Conservation (phyloP, 2,113 vertebrate genomes). For the Colossoma macropomum region DNA sequence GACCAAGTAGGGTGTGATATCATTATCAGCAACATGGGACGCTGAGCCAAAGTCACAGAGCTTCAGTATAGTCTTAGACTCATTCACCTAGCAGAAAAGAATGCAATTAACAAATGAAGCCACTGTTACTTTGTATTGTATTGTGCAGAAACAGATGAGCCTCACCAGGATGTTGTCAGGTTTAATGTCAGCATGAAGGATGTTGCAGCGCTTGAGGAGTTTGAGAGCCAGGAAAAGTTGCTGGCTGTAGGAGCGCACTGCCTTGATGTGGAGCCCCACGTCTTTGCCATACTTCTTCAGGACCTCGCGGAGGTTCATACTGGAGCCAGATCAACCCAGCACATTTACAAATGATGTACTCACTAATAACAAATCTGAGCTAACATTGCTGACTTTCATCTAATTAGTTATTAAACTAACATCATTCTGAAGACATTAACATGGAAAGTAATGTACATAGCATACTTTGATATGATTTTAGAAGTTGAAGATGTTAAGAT, state of each 20-base stretch:
- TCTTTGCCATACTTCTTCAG: slow-evolving; percentile 99
- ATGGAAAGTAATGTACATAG: background rate
- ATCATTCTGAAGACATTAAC: background rate
- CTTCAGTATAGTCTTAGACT: slow-evolving; percentile 98
- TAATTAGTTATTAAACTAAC: background rate
- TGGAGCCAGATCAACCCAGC: slow-evolving; percentile 55
- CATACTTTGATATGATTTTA: background rate
- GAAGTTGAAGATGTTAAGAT: too few species aligned
- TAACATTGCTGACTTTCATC: background rate
- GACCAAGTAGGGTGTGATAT: slow-evolving; percentile 97
- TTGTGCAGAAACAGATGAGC: background rate
- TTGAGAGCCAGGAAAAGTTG: slow-evolving; percentile 97
- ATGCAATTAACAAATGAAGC: background rate
- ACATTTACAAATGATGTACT: background rate
- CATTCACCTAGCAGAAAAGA: slow-evolving; percentile 85
- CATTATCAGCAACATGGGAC: slow-evolving; percentile 95
- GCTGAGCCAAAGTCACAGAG: slow-evolving; percentile 98
- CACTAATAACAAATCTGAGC: background rate
- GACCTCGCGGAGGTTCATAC: slow-evolving; percentile 98
- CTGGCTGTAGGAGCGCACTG: slow-evolving; percentile 90
- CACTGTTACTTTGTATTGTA: background rate
- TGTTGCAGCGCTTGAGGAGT: slow-evolving; percentile 96
- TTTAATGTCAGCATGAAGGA: slow-evolving; percentile 98
- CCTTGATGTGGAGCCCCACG: slow-evolving; percentile 97
- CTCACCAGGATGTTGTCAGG: slow-evolving; percentile 98